Evolutionary conservation across 2,888 invertebrate species (phyloP), one percentile per base, ranked within the genome.

Genomic region (Euphydryas editha): DNA sequence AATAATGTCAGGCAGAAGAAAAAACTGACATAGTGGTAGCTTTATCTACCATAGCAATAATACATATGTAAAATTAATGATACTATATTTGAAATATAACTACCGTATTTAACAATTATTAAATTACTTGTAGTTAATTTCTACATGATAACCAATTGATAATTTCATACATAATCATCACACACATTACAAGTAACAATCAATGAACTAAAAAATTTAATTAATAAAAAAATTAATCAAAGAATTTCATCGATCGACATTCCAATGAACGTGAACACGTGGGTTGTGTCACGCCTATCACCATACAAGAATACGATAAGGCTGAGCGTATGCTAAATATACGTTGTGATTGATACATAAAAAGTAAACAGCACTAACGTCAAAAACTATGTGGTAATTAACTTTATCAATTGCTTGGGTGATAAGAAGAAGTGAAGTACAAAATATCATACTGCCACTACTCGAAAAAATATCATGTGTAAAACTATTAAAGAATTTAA

Each of bases 161-260:
- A 44, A 44, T 44, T 44, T n/a, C 42, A n/a, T n/a, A 44, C 42
- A 44, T 44, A 44, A n/a, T 44, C n/a, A n/a, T 44, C 42, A 44
- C n/a, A n/a, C 15, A 44, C 15, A 13, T 51, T 21, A 51, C 49
- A 51, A 21, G 30, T 8, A 7, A 15, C 20, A 24, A 15, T 49
- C 7, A 24, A 51, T 51, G 49, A 24, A 51, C n/a, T 15, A 15
- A 15, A 24, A 51, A 47, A 51, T 24, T 51, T n/a, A 51, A 51
- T 51, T 24, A 15, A 24, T 15, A n/a, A 47, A n/a, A 17, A 47
- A 47, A 47, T 18, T 24, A 51, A 24, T 24, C 24, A 24, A 24
- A 24, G 15, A 49, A 21, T 15, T 24, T 20, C 24, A 51, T 24
- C 24, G 18, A 46, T 46, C 46, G 21, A 21, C 49, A 51, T 51